Percentiles rank a stretch among this genome's conserved stretches.
Conservation (phyloP, 53 echinoderm and acorn worm species). For the Astropecten irregularis region DNA sequence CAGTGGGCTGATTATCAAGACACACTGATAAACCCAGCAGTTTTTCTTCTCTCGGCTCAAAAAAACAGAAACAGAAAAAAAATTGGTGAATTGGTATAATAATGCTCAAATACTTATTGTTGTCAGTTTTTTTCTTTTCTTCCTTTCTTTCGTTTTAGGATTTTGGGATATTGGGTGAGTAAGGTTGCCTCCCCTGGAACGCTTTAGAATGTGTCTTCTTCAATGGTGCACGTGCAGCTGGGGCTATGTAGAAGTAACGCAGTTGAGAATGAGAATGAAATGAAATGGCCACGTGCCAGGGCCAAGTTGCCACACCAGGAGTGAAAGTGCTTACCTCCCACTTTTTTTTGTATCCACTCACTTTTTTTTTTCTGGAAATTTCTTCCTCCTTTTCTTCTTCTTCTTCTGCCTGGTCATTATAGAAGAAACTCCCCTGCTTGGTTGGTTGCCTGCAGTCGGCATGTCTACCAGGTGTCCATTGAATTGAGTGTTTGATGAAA, state of each 20-base stretch:
- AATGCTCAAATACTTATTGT: too few relatives aligned
- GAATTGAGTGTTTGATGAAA: too few relatives aligned
- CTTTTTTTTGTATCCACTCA: background rate
- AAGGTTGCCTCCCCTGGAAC: background rate
- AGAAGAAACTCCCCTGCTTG: background rate
- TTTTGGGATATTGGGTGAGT: background rate
- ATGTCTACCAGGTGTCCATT: too few relatives aligned
- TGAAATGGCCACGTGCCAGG: background rate
- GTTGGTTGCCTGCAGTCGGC: too few relatives aligned
- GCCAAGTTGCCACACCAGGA: too few relatives aligned
- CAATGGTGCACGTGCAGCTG: background rate
- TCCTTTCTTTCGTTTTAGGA: background rate
- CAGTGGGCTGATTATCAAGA: conserved; percentile 3
- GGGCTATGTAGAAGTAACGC: too few relatives aligned
- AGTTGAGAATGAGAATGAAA: background rate
- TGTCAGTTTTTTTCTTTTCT: background rate
- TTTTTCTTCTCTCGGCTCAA: background rate
- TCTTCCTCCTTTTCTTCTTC: background rate
- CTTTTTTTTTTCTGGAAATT: background rate
- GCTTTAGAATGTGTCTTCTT: background rate
- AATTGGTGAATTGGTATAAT: background rate
- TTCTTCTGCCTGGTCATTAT: background rate
- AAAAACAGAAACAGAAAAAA: background rate
- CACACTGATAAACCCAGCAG: background rate
- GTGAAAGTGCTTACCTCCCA: too few relatives aligned